Evolutionary conservation across 1,140 invertebrate species (phyloP).

Genomic region (Thereuonema tuberculata): DNA sequence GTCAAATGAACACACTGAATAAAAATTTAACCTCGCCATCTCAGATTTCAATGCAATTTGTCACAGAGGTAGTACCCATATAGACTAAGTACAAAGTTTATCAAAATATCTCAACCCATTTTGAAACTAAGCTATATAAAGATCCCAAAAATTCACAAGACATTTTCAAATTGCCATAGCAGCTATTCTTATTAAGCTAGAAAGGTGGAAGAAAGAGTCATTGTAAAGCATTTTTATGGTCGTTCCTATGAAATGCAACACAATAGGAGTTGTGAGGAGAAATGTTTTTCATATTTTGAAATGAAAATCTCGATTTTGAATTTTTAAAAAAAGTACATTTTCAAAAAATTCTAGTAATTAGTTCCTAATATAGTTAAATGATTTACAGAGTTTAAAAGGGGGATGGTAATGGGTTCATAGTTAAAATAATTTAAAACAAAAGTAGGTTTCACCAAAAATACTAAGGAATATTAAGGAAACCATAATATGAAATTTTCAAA

Average conservation of each 20-base stretch:
- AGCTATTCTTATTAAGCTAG: neutral
- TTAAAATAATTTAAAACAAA: neutral
- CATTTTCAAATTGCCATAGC: neutral
- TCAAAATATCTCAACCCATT: neutral
- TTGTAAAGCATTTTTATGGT: neutral
- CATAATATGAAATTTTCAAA: too few species aligned
- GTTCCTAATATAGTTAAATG: neutral
- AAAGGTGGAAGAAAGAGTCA: neutral
- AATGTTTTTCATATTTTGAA: neutral
- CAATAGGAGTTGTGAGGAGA: neutral
- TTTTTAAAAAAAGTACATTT: neutral
- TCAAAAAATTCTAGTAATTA: neutral
- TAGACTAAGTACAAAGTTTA: neutral
- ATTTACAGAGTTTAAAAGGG: neutral
- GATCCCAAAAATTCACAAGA: neutral
- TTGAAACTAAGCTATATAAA: neutral
- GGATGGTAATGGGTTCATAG: neutral
- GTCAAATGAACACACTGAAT: neutral
- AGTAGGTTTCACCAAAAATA: too few species aligned
- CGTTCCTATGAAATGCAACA: neutral
- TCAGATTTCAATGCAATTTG: neutral
- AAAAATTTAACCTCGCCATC: neutral
- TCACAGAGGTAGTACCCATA: neutral
- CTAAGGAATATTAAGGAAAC: too few species aligned
- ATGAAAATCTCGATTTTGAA: neutral